phyloP scores from a whole-genome alignment of 2,797 vertebrate species.

The Crocodylus rhombifer region DNA sequence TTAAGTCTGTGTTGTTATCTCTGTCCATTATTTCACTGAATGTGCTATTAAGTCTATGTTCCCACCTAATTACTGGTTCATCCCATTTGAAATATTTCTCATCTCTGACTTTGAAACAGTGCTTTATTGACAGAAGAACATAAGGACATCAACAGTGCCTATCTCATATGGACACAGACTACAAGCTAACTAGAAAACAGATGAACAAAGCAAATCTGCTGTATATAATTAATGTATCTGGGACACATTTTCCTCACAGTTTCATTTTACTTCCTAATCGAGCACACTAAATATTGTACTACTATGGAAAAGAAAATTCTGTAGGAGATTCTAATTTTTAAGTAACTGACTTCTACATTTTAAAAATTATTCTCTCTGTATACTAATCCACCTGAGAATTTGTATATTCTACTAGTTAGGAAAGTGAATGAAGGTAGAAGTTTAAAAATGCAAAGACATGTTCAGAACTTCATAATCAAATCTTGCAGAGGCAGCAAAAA shows the following conservation, averaged over 20 bases:
- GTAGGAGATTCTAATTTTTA: background rate
- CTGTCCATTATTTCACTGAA: rapidly evolving
- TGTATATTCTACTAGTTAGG: background rate
- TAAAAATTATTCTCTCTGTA: no score
- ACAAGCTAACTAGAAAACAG: rapidly evolving
- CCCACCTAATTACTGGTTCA: background rate
- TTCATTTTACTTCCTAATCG: background rate
- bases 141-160: background rate
- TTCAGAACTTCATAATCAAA: background rate
- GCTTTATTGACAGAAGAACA: background rate
- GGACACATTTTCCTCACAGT: background rate
- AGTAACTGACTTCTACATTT: no score
- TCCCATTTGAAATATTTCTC: rapidly evolving
- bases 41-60: background rate
- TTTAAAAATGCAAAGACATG: background rate
- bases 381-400: background rate
- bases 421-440: background rate
- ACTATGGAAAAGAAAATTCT: background rate
- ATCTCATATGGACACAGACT: rapidly evolving
- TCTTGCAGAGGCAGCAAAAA: background rate
- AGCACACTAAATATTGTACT: rapidly evolving
- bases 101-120: background rate
- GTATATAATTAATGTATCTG: background rate
- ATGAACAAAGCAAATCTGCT: background rate
- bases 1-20: background rate